Evolutionary conservation across 2,888 invertebrate genomes (phyloP), one percentile per base, ranked within the genome.

Genomic region (Drosophila nr. perissopoda): DNA sequence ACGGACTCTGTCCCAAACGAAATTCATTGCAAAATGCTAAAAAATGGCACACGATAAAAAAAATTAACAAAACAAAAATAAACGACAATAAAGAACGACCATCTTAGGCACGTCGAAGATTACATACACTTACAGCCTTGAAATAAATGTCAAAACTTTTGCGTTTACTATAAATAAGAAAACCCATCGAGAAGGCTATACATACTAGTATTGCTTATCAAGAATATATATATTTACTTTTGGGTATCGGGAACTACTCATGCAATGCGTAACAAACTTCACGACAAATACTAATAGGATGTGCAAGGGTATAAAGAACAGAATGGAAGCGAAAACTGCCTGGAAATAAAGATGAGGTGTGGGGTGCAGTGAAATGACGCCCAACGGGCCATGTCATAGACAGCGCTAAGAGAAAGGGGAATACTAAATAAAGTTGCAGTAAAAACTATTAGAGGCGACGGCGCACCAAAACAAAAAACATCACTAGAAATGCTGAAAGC

Each of bases 21-120:
- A 85, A 85, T 85, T 79, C 89, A 89, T 87, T 82, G 89, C 84
- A 68, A 79, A 83, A 82, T 87, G 80, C 73, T 69, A 68, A 75
- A 85, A 89, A 86, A 86, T 80, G 69, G 76, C 54, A 60, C 27
- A 58, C 49, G 65, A 62, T 49, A 71, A 61, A 62, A 62, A 60
- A 60, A 48, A 42, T 31, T 42, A 57, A 42, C 31, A 40, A 57
- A 42, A 31, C 42, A 57, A 40, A n/a, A 40, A 31, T n/a, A 27
- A 56, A 38, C 45, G 45, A 11, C n/a, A 42, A 6, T 21, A 21
- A 11, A 21, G 21, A 11, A 21, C 6, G 42, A 42, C 1, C n/a
- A 6, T 21, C 42, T 42, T 11, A 3, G 42, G 1, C 16, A 45
- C 25, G 4, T 16, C 45, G 45, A 45, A 45, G 8, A 45, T 45